Conservation (phyloP, 2,888 invertebrate genomes). For the Agrotis puta region DNA sequence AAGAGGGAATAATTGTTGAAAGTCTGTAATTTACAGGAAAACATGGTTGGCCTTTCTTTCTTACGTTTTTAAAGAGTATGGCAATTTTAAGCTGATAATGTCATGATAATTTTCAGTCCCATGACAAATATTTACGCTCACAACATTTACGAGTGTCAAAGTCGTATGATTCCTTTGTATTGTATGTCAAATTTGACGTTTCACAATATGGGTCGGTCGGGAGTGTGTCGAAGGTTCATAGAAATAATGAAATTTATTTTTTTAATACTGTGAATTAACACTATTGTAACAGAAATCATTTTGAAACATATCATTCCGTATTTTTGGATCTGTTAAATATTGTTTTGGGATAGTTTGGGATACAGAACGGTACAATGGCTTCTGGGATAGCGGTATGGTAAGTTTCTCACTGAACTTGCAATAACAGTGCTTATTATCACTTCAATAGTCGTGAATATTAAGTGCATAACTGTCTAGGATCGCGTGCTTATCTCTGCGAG, state of each 20-base stretch:
- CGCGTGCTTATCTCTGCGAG: conserved; percentile 21
- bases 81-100: too few species aligned
- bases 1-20: too few species aligned
- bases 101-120: too few species aligned
- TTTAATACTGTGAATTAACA: conserved; percentile 30
- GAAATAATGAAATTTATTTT: conserved; percentile 27
- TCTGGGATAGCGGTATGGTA: conserved; percentile 57
- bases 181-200: conserved; percentile 27
- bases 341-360: conserved; percentile 22
- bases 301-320: conserved; percentile 52
- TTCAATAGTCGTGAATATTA: conserved; percentile 9
- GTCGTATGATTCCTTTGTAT: conserved; percentile 47
- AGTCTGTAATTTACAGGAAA: too few species aligned
- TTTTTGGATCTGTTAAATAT: conserved; percentile 38
- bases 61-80: too few species aligned
- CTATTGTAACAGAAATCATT: conserved; percentile 20
- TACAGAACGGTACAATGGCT: conserved; percentile 44
- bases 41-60: too few species aligned
- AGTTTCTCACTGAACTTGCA: conserved; percentile 40
- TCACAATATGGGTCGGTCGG: conserved; percentile 40
- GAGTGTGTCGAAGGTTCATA: conserved; percentile 20
- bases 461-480: background rate
- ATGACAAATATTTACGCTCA: background rate
- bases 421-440: conserved; percentile 24
- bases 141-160: conserved; percentile 44